phyloP scores from a whole-genome alignment of 2,888 invertebrate species.

The Boloria euphrosyne region DNA sequence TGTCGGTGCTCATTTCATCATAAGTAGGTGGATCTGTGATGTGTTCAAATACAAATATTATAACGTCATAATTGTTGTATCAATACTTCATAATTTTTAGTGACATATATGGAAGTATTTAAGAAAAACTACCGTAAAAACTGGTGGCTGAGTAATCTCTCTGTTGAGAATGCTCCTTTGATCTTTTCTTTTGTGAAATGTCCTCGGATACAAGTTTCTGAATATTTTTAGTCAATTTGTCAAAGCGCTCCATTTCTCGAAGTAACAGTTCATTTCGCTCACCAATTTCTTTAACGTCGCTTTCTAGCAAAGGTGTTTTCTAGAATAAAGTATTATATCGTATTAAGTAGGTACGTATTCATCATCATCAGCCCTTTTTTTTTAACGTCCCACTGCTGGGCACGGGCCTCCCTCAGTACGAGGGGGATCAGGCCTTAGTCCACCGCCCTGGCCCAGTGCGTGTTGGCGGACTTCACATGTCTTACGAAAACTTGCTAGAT shows the following conservation, averaged over 20 bases:
- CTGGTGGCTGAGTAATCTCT: slow-evolving; percentile 50
- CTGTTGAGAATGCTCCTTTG: slow-evolving; percentile 38
- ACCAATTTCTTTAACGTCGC: slow-evolving; percentile 80
- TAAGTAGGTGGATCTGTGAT: slow-evolving; percentile 56
- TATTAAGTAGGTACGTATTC: no score
- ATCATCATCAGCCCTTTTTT: no score
- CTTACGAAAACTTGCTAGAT: no score
- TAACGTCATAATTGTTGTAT: background rate
- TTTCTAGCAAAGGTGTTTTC: slow-evolving; percentile 55
- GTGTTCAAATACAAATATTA: background rate
- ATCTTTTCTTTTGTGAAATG: slow-evolving; percentile 44
- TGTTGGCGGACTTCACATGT: no score
- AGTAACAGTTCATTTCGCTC: slow-evolving; percentile 82
- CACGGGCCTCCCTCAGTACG: no score
- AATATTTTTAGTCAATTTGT: slow-evolving; percentile 82
- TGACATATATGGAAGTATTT: background rate
- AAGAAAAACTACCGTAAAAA: slow-evolving; percentile 47
- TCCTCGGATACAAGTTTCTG: slow-evolving; percentile 77
- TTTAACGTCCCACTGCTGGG: no score
- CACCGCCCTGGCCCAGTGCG: no score
- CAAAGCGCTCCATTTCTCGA: slow-evolving; percentile 83
- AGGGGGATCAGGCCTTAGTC: no score
- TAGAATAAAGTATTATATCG: slow-evolving; percentile 1
- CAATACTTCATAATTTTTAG: no score
- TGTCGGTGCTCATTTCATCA: slow-evolving; percentile 64